Evolutionary conservation across 2,888 invertebrate species (phyloP).

Genomic region (Spilosoma lubricipeda): DNA sequence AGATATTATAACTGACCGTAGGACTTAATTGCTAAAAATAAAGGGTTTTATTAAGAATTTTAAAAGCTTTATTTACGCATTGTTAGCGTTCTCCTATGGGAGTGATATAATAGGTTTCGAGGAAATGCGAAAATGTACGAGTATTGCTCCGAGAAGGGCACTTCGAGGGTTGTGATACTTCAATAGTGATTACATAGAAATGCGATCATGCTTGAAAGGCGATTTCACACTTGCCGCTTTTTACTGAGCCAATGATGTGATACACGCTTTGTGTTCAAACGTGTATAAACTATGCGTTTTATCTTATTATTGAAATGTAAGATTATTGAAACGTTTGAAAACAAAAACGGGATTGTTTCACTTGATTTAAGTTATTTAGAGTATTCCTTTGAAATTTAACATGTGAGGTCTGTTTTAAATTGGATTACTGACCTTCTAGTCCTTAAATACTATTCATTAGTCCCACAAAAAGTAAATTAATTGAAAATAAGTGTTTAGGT

Average conservation of each 20-base stretch:
- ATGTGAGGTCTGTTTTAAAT: background rate
- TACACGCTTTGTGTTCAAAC: slow-evolving; percentile 38
- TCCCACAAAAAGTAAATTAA: background rate
- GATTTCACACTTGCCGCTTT: slow-evolving; percentile 62
- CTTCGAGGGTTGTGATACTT: slow-evolving; percentile 56
- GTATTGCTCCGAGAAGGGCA: slow-evolving; percentile 54
- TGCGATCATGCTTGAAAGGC: slow-evolving; percentile 64
- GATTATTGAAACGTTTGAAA: slow-evolving; percentile 10
- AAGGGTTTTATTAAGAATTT: background rate
- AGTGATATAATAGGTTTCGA: slow-evolving; percentile 27
- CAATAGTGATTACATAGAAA: slow-evolving; percentile 69
- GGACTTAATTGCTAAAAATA: no score
- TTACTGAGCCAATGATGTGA: slow-evolving; percentile 49
- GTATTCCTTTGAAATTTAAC: background rate
- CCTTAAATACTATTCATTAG: background rate
- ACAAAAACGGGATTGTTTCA: slow-evolving; percentile 5
- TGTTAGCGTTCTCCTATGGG: background rate
- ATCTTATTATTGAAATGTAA: slow-evolving; percentile 25
- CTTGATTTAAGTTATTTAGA: slow-evolving; percentile 3
- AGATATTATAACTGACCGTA: background rate
- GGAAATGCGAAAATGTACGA: slow-evolving; percentile 65
- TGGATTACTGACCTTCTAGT: background rate
- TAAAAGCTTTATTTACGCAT: background rate
- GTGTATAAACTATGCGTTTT: slow-evolving; percentile 36
- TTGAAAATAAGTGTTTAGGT: background rate